These are phyloP conservation scores for Miniopterus natalensis DNA, from an alignment of 2,113 vertebrate species.

Conservation along the genomic window DNA sequence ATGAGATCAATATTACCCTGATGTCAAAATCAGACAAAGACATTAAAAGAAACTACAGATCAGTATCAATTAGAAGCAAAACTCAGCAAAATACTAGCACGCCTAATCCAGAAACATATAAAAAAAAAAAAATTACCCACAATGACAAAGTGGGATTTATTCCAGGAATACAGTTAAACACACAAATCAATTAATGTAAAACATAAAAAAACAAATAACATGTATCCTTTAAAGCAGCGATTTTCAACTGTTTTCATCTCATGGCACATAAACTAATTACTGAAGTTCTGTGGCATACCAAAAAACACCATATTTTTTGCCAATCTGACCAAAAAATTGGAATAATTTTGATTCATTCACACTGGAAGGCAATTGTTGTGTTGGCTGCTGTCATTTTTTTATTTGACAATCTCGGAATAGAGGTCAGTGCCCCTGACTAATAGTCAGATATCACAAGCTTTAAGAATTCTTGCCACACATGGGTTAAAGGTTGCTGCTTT, in stretches of 20 bases:
- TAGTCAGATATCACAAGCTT: background rate
- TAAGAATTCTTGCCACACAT: background rate
- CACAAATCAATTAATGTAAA: background rate
- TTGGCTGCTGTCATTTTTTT: background rate
- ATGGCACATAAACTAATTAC: background rate
- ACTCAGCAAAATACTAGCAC: slow-evolving; percentile 54
- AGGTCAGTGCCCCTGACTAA: background rate
- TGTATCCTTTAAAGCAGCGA: background rate
- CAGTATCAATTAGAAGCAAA: slow-evolving; percentile 19
- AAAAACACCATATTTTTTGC: background rate
- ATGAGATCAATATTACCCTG: background rate
- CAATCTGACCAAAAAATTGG: background rate
- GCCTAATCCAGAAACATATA: background rate
- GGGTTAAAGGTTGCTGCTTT: background rate
- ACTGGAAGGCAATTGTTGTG: background rate
- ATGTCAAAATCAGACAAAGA: background rate
- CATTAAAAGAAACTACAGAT: background rate
- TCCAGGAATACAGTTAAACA: slow-evolving; percentile 6
- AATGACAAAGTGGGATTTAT: background rate
- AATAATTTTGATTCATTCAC: background rate
- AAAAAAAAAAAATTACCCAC: background rate
- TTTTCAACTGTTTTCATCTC: background rate
- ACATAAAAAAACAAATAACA: background rate
- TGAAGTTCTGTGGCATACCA: background rate
- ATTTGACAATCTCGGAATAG: background rate